phyloP scores from a whole-genome alignment of 2,113 vertebrate species.

The Nansenia antarctica region DNA sequence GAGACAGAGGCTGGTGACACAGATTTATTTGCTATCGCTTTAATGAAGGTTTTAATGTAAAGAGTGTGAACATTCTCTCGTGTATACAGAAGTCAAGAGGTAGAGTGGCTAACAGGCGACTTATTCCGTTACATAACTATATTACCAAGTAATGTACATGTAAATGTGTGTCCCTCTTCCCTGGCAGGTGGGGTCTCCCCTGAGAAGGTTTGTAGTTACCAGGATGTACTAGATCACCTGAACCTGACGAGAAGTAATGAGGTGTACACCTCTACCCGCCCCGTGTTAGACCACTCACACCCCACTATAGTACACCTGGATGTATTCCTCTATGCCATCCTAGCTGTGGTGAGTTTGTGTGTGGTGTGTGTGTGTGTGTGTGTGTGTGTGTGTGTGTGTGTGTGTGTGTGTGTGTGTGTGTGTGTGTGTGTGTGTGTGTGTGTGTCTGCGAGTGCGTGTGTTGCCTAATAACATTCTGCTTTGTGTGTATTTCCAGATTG shows the following conservation, averaged over 20 bases:
- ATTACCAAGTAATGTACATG: too few relatives aligned
- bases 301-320: conserved; percentile 55
- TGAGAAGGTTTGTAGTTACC: conserved; percentile 58
- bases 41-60: too few relatives aligned
- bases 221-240: conserved; percentile 66
- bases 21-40: too few relatives aligned
- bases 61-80: too few relatives aligned
- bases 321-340: conserved; percentile 60
- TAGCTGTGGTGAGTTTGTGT: conserved; percentile 65
- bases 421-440: neutral
- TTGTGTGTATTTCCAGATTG: conserved; percentile 49
- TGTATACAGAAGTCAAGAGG: too few relatives aligned
- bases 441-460: too few relatives aligned
- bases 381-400: neutral
- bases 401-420: neutral
- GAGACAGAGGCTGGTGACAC: too few relatives aligned
- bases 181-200: conserved; percentile 25
- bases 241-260: conserved; percentile 59
- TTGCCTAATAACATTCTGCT: too few relatives aligned
- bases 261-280: conserved; percentile 53
- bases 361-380: too few relatives aligned
- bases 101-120: too few relatives aligned
- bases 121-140: too few relatives aligned
- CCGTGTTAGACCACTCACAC: conserved; percentile 61
- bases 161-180: too few relatives aligned